Conservation (phyloP, 2,888 invertebrate species). For the Dynastes tityus region DNA sequence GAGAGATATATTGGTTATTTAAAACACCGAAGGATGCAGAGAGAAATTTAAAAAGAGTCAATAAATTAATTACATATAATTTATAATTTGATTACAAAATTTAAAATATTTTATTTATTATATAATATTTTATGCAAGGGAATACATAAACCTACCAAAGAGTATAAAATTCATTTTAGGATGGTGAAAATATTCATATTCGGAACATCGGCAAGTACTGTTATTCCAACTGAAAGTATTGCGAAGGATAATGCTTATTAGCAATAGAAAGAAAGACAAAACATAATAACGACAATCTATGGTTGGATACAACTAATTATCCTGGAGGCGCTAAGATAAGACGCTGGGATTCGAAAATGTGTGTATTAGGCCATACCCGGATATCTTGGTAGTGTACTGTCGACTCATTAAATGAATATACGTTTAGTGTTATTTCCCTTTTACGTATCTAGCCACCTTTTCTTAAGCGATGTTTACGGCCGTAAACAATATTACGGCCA, state of each 20-base stretch:
- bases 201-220: too few species aligned
- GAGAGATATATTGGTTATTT: too few species aligned
- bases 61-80: too few species aligned
- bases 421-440: conserved; percentile 40
- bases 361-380: not conserved
- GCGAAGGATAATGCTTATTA: not conserved
- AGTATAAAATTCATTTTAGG: too few species aligned
- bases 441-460: conserved; percentile 37
- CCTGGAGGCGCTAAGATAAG: conserved; percentile 15
- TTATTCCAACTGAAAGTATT: too few species aligned
- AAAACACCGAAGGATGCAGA: too few species aligned
- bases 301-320: conserved; percentile 14
- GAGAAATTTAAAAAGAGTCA: too few species aligned
- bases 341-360: conserved; percentile 15
- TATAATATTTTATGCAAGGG: too few species aligned
- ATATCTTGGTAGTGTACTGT: conserved; percentile 2
- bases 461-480: conserved; percentile 45
- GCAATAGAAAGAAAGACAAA: not conserved
- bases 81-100: too few species aligned
- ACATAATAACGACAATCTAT: conserved; percentile 1
- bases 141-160: too few species aligned
- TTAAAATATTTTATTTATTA: too few species aligned
- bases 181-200: too few species aligned
- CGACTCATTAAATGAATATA: conserved; percentile 42
- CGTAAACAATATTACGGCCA: conserved; percentile 49